These are phyloP conservation scores for Phymanthus crucifer DNA, from an alignment of 92 coral and sea anemone genomes.

Conservation along the genomic window DNA sequence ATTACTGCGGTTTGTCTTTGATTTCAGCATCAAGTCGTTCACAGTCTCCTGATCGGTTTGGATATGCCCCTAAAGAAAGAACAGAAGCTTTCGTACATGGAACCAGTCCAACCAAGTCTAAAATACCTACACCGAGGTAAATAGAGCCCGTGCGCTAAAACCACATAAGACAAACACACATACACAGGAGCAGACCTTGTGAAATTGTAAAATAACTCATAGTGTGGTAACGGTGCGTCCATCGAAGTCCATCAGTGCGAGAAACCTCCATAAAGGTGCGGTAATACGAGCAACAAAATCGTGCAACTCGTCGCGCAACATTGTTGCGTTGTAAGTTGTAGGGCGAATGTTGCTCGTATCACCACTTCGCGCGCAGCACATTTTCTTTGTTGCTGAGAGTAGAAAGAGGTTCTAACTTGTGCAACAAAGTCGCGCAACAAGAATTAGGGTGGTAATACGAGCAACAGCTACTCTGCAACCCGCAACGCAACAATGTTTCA, in stretches of 20 bases:
- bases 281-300: too few species aligned
- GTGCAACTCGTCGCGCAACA: too few species aligned
- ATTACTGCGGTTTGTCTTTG: neutral
- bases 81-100: constrained; percentile 85
- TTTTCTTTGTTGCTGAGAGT: too few species aligned
- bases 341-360: too few species aligned
- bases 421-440: too few species aligned
- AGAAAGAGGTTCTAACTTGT: too few species aligned
- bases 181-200: neutral
- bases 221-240: neutral
- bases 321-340: too few species aligned
- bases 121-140: constrained; percentile 95
- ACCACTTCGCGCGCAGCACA: too few species aligned
- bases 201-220: neutral
- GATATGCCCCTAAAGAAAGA: constrained; percentile 76
- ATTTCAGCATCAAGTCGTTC: constrained; percentile 86
- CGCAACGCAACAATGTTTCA: too few species aligned
- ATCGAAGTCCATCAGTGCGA: neutral
- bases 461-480: too few species aligned
- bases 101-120: constrained; percentile 73
- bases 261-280: too few species aligned
- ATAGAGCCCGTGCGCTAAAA: neutral
- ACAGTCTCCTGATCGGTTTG: constrained; percentile 81
- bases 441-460: too few species aligned
- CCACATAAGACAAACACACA: neutral